These are phyloP conservation scores for Calameuta filiformis DNA, from an alignment of 2,888 invertebrate genomes.

Conservation along the genomic window DNA sequence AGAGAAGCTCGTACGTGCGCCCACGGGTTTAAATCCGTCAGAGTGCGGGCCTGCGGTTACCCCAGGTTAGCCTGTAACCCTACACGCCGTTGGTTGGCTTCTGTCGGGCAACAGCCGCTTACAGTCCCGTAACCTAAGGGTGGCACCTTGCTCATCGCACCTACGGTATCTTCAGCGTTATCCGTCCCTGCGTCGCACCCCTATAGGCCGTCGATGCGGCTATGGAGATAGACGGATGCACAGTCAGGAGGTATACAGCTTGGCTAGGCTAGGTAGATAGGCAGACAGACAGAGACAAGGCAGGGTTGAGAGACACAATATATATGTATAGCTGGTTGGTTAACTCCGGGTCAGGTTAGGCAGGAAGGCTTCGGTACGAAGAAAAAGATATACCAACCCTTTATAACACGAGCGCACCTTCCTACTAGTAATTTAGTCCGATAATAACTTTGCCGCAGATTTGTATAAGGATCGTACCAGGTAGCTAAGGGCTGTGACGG, in stretches of 20 bases:
- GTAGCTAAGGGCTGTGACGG: not conserved
- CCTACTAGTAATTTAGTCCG: not conserved
- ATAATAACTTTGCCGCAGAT: conserved; percentile 6
- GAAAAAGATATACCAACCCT: not conserved
- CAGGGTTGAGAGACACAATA: too few species aligned
- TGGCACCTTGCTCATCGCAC: conserved; percentile 39
- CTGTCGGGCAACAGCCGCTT: conserved; percentile 62
- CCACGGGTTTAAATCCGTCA: not conserved
- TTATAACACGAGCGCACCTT: conserved; percentile 3
- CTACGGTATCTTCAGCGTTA: conserved; percentile 28
- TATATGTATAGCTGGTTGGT: not conserved
- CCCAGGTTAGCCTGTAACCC: conserved; percentile 60
- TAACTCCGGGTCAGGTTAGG: not conserved
- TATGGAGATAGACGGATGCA: not conserved
- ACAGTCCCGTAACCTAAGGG: conserved; percentile 44
- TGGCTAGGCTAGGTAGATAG: not conserved
- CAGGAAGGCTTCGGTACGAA: not conserved
- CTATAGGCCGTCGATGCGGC: not conserved
- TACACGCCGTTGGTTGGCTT: conserved; percentile 64
- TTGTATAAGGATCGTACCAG: conserved; percentile 3
- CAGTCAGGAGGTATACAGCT: not conserved
- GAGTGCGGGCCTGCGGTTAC: conserved; percentile 48
- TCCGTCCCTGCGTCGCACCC: not conserved
- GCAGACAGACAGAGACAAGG: not conserved
- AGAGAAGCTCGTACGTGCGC: not conserved